Evolutionary conservation across 2,888 invertebrate species (phyloP), one percentile per base, ranked within the genome.

Genomic region (Nudaria mundana): DNA sequence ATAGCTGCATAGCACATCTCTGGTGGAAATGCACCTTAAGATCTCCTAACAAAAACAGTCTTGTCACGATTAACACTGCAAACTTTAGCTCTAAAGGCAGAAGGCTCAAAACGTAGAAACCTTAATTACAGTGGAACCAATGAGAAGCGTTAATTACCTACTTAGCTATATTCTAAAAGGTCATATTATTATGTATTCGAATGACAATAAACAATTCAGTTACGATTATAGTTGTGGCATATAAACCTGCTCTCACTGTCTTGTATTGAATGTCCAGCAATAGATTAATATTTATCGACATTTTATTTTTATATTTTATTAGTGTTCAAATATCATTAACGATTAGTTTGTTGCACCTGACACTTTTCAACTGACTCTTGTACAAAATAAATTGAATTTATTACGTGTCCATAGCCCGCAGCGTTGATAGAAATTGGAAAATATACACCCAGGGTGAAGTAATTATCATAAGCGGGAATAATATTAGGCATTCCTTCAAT

Each of bases 291-390:
- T 81, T 84, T 83, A 84, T 81, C 56, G 80, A 72, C 72, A 66
- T 78, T 81, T 81, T 78, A 82, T 76, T 81, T 73, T 76, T 75
- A 67, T 77, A 81, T 65, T 81, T 81, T 82, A 82, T 80, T 81
- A 77, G 76, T 76, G 76, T 81, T 81, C 81, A 77, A 75, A 80
- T 82, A 80, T 81, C 82, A 81, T 84, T 84, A 85, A 78, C 74
- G 75, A 77, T 77, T 78, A 79, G 69, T 73, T 72, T 71, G 70
- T 75, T 70, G 73, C 79, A 75, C 69, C 71, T 70, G 71, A 73
- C 67, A 66, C 56, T 61, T 53, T 55, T 53, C 45, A 43, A 38
- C 46, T 47, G 45, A 50, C 42, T 50, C 44, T 56, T 45, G 34
- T 32, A 57, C 56, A 52, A 56, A 61, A 58, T 55, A 53, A 57